Evolutionary conservation across 1,140 invertebrate genomes (phyloP).

Genomic region (Ladona fulva): DNA sequence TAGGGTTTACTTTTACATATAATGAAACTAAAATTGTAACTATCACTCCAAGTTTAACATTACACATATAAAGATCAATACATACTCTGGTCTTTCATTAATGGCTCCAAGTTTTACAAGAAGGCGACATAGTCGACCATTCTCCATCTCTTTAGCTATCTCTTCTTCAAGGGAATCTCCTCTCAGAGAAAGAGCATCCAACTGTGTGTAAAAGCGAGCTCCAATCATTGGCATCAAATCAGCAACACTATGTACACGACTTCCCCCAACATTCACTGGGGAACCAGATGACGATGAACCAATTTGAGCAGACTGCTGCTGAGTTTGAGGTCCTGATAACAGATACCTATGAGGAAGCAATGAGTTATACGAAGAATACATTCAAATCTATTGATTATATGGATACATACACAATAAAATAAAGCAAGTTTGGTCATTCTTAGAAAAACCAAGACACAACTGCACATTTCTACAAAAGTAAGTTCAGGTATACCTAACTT

Average conservation of each 20-base stretch:
- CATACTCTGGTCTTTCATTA: slow-evolving; percentile 88
- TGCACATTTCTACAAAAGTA: no score
- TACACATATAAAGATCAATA: slow-evolving; percentile 20
- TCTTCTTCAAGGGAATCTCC: slow-evolving; percentile 86
- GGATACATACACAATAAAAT: no score
- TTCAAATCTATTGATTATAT: no score
- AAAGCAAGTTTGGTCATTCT: no score
- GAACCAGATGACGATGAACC: neutral
- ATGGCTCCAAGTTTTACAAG: slow-evolving; percentile 84
- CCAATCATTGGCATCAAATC: slow-evolving; percentile 99
- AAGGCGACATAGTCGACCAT: slow-evolving; percentile 82
- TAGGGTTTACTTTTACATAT: no score
- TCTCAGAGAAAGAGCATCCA: slow-evolving; percentile 79
- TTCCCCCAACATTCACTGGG: neutral
- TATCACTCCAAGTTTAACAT: no score
- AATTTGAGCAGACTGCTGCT: neutral
- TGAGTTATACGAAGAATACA: no score
- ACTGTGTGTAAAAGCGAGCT: slow-evolving; percentile 89
- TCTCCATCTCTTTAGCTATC: slow-evolving; percentile 87
- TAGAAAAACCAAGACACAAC: no score
- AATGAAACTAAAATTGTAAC: no score
- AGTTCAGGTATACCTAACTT: no score
- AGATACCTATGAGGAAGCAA: neutral
- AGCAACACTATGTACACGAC: slow-evolving; percentile 48
- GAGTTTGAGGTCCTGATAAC: neutral